Base-by-base conservation (phyloP, 2,113 vertebrate genomes). In the Petrocephalus zakoni region DNA sequence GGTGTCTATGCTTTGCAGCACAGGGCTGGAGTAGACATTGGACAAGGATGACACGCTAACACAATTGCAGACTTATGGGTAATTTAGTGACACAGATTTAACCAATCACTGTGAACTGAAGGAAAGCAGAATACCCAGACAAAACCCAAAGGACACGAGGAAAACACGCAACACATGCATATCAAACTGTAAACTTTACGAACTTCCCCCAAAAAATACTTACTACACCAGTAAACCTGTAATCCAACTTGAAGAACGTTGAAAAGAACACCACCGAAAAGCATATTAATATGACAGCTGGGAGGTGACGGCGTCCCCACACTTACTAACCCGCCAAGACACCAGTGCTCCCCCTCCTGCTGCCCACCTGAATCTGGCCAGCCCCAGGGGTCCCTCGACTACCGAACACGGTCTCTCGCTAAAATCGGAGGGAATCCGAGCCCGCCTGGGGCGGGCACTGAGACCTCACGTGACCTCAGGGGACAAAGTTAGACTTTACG, bases 361-460 rank as follows among this genome's bases (percentile, higher is more conserved):
- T 78, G 15, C 72, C 72, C 72, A 42, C 72, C 34, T 19, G 34
- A 37, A 78, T 42, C 34, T 0, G 34, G 6, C 13, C 34, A 78
- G 34, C 72, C 11, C 42, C 15, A n/a, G 22, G 7, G 49, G 46
- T 11, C 37, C 5, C 47, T 22, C 37, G 2, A 85, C 6, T 21
- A 46, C 17, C 51, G 61, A 86, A 89, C 84, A 64, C 37, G 55
- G 58, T 55, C 13, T 58, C 17, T 89, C 78, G 89, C 87, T 90
- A 90, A 90, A 90, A 90, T 84, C 46, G 53, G 90, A 90, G 90
- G 89, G 89, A 87, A 90, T 90, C 88, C 21, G 29, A 85, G 49
- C 25, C 13, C 61, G 46, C 37, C 61, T 29, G 61, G 61, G 61
- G 10, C 3, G 56, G 87, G 61, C 10, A n/a, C 85, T 87, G 89